Evolutionary conservation across 2,888 invertebrate species (phyloP).

Genomic region (Drosophila birchii): DNA sequence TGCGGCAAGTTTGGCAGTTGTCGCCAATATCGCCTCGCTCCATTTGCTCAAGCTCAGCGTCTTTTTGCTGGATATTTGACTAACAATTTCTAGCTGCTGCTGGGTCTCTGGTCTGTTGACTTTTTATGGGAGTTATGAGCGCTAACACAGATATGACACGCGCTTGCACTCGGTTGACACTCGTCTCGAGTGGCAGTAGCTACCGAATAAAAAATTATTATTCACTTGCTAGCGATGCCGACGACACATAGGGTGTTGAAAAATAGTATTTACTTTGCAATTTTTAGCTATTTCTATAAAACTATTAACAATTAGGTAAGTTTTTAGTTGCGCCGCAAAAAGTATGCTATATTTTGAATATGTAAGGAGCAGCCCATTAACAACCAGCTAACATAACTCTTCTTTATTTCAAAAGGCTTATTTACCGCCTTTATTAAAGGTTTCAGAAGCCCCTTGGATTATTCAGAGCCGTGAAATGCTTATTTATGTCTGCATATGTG

Average conservation of each 20-base stretch:
- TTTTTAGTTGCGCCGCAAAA: not conserved
- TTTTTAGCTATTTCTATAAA: not conserved
- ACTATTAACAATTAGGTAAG: not conserved
- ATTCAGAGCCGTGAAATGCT: constrained; percentile 18
- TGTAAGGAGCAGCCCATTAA: not conserved
- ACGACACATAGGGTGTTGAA: constrained; percentile 5
- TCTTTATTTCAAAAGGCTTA: constrained; percentile 1
- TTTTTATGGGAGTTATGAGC: constrained; percentile 50
- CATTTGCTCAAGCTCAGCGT: constrained; percentile 45
- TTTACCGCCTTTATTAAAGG: constrained; percentile 2
- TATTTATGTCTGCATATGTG: constrained; percentile 42
- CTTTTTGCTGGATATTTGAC: constrained; percentile 65
- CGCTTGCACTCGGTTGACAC: constrained; percentile 54
- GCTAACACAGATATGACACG: constrained; percentile 60
- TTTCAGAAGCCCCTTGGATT: constrained; percentile 3
- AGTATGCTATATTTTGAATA: not conserved
- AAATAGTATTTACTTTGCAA: not conserved
- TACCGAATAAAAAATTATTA: constrained; percentile 20
- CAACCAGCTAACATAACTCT: too few relatives aligned
- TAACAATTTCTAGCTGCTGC: constrained; percentile 59
- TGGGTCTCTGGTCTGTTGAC: constrained; percentile 44
- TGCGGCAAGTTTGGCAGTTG: constrained; percentile 49
- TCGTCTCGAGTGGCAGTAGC: constrained; percentile 29
- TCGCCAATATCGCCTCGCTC: constrained; percentile 53
- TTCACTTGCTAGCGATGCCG: constrained; percentile 32